These are phyloP conservation scores for Morinoia aosen DNA, from an alignment of 2,888 invertebrate species.

Conservation along the genomic window DNA sequence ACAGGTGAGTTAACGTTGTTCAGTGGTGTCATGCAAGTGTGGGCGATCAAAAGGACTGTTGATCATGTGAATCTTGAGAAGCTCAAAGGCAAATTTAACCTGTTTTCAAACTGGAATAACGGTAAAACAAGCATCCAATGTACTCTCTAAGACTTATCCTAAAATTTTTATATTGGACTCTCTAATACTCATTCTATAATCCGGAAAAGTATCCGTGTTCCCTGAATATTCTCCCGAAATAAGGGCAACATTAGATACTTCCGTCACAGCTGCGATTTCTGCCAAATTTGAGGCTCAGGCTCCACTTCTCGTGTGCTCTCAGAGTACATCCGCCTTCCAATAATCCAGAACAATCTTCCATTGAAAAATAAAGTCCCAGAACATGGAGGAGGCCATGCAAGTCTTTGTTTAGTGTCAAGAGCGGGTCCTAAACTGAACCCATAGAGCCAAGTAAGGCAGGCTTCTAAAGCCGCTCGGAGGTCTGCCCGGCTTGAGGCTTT, in stretches of 20 bases:
- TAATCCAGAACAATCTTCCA: slow-evolving; percentile 32
- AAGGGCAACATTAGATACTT: not conserved
- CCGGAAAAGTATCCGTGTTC: not conserved
- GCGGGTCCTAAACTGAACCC: slow-evolving; percentile 39
- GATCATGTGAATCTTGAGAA: not conserved
- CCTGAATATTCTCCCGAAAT: not conserved
- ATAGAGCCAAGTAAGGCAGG: slow-evolving; percentile 17
- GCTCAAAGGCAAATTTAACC: not conserved
- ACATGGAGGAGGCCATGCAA: slow-evolving; percentile 11
- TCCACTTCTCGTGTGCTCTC: not conserved
- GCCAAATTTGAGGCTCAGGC: not conserved
- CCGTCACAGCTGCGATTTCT: not conserved
- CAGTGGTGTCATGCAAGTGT: not conserved
- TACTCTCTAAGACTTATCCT: not conserved
- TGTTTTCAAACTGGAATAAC: not conserved
- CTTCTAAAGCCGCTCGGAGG: slow-evolving; percentile 27
- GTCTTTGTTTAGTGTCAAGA: slow-evolving; percentile 38
- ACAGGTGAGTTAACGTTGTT: not conserved
- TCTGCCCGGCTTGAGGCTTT: slow-evolving; percentile 30
- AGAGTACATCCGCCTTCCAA: slow-evolving; percentile 13
- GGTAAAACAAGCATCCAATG: not conserved
- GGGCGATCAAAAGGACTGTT: not conserved
- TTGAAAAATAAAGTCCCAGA: slow-evolving; percentile 27
- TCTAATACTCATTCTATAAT: not conserved
- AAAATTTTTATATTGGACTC: not conserved